Evolutionary conservation across 1,140 invertebrate genomes (phyloP).

Genomic region (Vanessa tameamea): DNA sequence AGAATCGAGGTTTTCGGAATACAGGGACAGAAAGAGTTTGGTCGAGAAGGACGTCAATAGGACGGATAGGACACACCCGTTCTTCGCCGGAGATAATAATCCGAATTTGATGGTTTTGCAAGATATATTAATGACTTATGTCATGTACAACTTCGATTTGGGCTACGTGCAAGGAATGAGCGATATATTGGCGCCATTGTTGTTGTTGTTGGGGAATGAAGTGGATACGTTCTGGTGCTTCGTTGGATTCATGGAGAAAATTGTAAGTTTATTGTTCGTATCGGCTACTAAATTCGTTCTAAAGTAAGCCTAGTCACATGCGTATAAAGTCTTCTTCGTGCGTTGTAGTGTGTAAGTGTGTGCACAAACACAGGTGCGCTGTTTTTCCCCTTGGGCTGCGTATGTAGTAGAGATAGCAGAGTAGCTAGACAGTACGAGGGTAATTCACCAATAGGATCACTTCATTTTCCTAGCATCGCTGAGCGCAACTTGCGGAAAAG

Average conservation of each 20-base stretch:
- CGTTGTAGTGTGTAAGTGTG: too few relatives aligned
- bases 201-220: slow-evolving; percentile 95
- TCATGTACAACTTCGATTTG: slow-evolving; percentile 99
- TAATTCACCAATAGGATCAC: too few relatives aligned
- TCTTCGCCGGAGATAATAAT: slow-evolving; percentile 95
- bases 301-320: background rate
- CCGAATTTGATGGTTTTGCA: slow-evolving; percentile 91
- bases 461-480: too few relatives aligned
- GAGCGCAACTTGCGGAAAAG: too few relatives aligned
- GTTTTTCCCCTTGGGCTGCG: too few relatives aligned
- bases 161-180: slow-evolving; percentile 99
- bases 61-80: slow-evolving; percentile 95
- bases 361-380: too few relatives aligned
- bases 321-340: too few relatives aligned
- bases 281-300: background rate
- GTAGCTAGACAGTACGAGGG: too few relatives aligned
- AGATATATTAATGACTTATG: slow-evolving; percentile 98
- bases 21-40: slow-evolving; percentile 94
- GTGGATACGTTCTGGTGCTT: slow-evolving; percentile 99
- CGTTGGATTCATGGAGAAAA: slow-evolving; percentile 98
- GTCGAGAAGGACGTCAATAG: slow-evolving; percentile 99
- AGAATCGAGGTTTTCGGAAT: slow-evolving; percentile 93
- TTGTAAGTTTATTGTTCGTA: slow-evolving; percentile 84
- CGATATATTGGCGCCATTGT: slow-evolving; percentile 96
- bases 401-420: too few relatives aligned